phyloP scores from a whole-genome alignment of 2,888 invertebrate species.

The Microctonus hyperodae region DNA sequence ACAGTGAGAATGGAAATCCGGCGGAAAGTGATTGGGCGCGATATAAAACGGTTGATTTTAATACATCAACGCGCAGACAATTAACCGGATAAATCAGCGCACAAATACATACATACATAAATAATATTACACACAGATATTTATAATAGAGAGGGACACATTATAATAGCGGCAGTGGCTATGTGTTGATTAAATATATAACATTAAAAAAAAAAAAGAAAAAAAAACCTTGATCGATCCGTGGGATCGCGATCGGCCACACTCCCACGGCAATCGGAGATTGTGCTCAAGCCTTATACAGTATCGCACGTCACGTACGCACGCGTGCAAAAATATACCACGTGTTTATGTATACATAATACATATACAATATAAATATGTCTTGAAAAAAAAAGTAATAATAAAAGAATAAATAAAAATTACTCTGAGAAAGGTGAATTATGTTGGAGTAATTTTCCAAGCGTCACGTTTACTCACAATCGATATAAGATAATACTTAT shows the following conservation, averaged over 20 bases:
- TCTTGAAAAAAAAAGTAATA: neutral
- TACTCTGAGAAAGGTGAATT: slow-evolving; percentile 29
- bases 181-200: neutral
- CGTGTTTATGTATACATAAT: slow-evolving; percentile 17
- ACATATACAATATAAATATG: too few species aligned
- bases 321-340: slow-evolving; percentile 18
- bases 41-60: neutral
- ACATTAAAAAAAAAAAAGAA: slow-evolving; percentile 16
- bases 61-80: neutral
- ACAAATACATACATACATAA: neutral
- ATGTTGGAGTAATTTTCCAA: slow-evolving; percentile 27
- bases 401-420: neutral
- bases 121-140: neutral
- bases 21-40: slow-evolving; percentile 17
- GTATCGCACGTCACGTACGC: slow-evolving; percentile 43
- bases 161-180: neutral
- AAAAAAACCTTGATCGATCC: slow-evolving; percentile 55
- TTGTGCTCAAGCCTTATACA: slow-evolving; percentile 42
- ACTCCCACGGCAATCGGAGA: slow-evolving; percentile 51
- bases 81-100: slow-evolving; percentile 20
- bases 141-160: neutral
- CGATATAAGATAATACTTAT: slow-evolving; percentile 18
- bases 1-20: slow-evolving; percentile 14
- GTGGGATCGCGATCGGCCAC: slow-evolving; percentile 54
- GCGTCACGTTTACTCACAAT: slow-evolving; percentile 23